Conservation (phyloP, 1,140 invertebrate genomes). For the Nasonia longicornis region DNA sequence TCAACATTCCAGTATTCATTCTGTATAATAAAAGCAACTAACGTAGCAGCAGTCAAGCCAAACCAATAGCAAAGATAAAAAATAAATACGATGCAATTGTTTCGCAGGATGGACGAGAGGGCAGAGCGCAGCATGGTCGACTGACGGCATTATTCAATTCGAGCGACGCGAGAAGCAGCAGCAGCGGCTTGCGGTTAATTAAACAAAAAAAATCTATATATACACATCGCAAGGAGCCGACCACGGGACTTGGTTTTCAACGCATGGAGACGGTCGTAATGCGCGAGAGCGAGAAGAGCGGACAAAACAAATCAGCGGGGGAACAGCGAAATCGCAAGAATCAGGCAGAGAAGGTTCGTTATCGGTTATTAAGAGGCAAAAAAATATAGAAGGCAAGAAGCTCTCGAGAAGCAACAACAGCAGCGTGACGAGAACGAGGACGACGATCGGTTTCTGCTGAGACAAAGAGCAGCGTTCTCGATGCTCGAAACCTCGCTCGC, state of each 20-base stretch:
- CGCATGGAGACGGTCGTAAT: constrained; percentile 27
- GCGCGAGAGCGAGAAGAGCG: background rate
- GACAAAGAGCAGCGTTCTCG: constrained; percentile 20
- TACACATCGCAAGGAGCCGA: constrained; percentile 19
- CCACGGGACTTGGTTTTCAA: constrained; percentile 33
- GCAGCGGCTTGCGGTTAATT: constrained; percentile 35
- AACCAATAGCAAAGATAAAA: background rate
- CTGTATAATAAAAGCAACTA: background rate
- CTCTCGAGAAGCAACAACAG: background rate
- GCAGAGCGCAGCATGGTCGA: constrained; percentile 66
- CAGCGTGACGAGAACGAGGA: constrained; percentile 5
- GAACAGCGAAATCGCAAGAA: background rate
- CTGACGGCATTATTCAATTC: constrained; percentile 57
- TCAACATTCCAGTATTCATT: background rate
- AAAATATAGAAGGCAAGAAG: background rate
- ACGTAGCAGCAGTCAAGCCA: constrained; percentile 4
- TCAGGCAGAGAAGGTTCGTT: background rate
- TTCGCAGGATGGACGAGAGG: constrained; percentile 67
- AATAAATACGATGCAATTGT: constrained; percentile 46
- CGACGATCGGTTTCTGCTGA: constrained; percentile 48
- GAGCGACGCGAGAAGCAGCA: constrained; percentile 25
- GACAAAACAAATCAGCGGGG: background rate
- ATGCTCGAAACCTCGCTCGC: constrained; percentile 37
- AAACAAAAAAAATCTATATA: constrained; percentile 32
- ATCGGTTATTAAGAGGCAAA: background rate